Percentiles rank a stretch among this genome's conserved stretches.
phyloP scores from a whole-genome alignment of 2,888 invertebrate genomes.

The Artemia sinica region DNA sequence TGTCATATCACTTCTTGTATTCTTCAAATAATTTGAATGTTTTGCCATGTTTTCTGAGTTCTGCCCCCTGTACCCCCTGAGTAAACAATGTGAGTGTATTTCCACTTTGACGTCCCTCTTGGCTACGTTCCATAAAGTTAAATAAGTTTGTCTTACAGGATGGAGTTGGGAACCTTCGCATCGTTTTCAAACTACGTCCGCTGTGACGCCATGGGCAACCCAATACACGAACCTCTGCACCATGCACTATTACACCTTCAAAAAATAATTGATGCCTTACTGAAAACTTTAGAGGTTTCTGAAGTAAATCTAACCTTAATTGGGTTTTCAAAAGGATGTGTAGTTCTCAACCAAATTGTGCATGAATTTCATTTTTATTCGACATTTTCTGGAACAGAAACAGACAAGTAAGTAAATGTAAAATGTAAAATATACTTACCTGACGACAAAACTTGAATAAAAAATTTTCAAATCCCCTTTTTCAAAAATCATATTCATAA shows the following conservation, averaged over 20 bases:
- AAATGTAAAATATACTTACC: no score
- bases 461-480: no score
- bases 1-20: no score
- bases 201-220: constrained; percentile 55
- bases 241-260: constrained; percentile 50
- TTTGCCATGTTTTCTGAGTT: no score
- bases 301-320: constrained; percentile 44
- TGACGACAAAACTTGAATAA: no score
- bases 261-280: constrained; percentile 34
- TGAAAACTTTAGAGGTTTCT: constrained; percentile 28
- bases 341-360: constrained; percentile 74
- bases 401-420: no score
- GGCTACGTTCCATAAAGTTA: no score
- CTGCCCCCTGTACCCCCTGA: no score
- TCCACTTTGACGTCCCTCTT: no score
- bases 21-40: no score
- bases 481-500: no score
- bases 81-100: no score
- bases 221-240: constrained; percentile 54
- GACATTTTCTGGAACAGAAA: constrained; percentile 11
- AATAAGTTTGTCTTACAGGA: constrained; percentile 36
- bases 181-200: constrained; percentile 76
- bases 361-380: constrained; percentile 54
- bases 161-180: constrained; percentile 64
- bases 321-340: constrained; percentile 84